Percentiles rank a stretch among this genome's conserved stretches.
These are phyloP conservation scores for human (Homo sapiens) DNA, from an alignment of 2,113 vertebrate species.

Conservation along the genomic window DNA sequence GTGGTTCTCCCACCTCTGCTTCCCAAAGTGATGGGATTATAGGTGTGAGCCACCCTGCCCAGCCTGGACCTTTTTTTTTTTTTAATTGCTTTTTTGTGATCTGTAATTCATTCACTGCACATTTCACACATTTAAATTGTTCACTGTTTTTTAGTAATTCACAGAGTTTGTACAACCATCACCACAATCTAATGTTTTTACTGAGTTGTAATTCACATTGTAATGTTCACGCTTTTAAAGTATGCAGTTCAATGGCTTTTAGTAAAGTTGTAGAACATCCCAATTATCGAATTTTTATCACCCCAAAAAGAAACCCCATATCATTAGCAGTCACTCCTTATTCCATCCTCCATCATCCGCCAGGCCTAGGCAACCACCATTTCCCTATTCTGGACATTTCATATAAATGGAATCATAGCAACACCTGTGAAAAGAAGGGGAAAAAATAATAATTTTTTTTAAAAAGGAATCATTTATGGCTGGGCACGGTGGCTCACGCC, in stretches of 20 bases:
- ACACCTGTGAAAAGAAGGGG: no score
- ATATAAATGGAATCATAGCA: neutral
- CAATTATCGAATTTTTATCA: neutral
- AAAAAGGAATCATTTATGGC: no score
- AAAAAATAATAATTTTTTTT: no score
- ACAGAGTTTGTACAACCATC: neutral
- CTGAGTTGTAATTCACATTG: neutral
- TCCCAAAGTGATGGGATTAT: no score
- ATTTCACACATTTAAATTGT: neutral
- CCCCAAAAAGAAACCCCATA: neutral
- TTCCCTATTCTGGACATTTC: constrained; percentile 10
- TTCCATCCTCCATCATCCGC: neutral
- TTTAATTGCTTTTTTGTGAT: neutral
- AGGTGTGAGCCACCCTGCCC: no score
- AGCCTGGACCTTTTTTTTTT: no score
- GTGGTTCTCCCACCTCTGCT: no score
- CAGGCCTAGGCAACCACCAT: neutral
- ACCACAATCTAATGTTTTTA: neutral
- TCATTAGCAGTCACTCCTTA: neutral
- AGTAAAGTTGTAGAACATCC: neutral
- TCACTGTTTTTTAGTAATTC: neutral
- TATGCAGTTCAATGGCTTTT: constrained; percentile 40
- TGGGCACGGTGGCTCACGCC: no score
- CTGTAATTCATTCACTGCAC: neutral
- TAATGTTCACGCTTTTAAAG: neutral